Evolutionary conservation across 2,888 invertebrate genomes (phyloP), one percentile per base, ranked within the genome.

Genomic region (Crossocerus cetratus): DNA sequence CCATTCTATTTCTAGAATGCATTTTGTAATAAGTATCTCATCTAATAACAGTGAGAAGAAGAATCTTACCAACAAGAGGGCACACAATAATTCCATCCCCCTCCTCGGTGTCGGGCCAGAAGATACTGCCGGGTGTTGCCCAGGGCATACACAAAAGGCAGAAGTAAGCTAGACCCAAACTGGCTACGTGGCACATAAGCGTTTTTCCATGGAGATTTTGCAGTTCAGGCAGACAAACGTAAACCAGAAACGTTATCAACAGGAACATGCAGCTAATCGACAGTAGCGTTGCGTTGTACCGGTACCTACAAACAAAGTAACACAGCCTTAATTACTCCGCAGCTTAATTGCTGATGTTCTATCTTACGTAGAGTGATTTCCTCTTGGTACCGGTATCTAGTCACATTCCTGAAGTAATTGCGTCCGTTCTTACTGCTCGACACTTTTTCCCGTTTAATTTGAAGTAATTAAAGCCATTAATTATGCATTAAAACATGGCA

Each of bases 201-300:
- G 94, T 95, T 84, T 93, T 93, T 0, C 95, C 95, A 73, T 95
- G 95, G 18, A 95, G 91, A 90, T 95, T 96, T 69, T 93, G 92
- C 66, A 95, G 91, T 76, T 93, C 92, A 0, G 95, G 93, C 66
- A 95, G 90, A 3, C 92, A 91, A 56, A 92, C 89, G 89, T 95
- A 95, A 32, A 95, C 94, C 73, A 93, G 59, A 70, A 95, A 88
- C 0, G 95, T 95, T 22, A 94, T 84, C 3, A 92, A 88, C 77
- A 95, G 91, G 84, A 94, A 95, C 11, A 93, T 90, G 77, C 93
- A 93, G n/a, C 95, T 95, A 72, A 93, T 92, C 56, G 92, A 88
- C 72, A 89, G 77, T 43, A 91, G 86, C 2, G 72, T 66, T 8
- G 84, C 84, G 63, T 81, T 86, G 22, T 90, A 70, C 1, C 74